These are phyloP conservation scores for Lepilemur ruficaudatus DNA, from an alignment of 2,797 vertebrate genomes.

Conservation along the genomic window DNA sequence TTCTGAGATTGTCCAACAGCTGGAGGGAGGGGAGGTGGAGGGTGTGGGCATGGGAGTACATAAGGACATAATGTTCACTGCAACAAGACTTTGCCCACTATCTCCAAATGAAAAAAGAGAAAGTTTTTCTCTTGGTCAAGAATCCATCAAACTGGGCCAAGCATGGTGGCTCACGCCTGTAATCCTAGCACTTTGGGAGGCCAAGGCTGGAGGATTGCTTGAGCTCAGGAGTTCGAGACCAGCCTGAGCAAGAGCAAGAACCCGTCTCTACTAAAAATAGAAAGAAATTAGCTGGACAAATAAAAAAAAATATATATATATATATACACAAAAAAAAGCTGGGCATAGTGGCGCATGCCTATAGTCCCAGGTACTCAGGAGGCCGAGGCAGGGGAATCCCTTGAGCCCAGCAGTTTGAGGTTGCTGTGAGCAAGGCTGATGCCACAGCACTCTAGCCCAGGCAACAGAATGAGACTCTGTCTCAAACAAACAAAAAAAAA, in stretches of 20 bases:
- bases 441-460: neutral
- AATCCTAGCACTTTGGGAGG: neutral
- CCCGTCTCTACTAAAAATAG: too few species aligned
- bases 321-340: too few species aligned
- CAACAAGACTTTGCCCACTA: neutral
- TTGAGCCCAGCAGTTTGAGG: too few species aligned
- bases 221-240: too few species aligned
- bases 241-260: too few species aligned
- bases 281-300: too few species aligned
- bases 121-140: neutral
- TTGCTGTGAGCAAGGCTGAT: too few species aligned
- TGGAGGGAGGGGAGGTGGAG: neutral
- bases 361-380: too few species aligned
- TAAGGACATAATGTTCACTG: neutral
- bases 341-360: too few species aligned
- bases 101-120: neutral
- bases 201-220: neutral
- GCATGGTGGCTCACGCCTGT: neutral
- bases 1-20: neutral
- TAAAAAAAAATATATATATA: too few species aligned
- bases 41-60: neutral
- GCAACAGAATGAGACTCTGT: neutral
- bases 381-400: too few species aligned
- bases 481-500: neutral
- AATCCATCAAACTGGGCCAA: neutral